These are phyloP conservation scores for Meloe dianella DNA, from an alignment of 2,888 invertebrate genomes.

Conservation along the genomic window DNA sequence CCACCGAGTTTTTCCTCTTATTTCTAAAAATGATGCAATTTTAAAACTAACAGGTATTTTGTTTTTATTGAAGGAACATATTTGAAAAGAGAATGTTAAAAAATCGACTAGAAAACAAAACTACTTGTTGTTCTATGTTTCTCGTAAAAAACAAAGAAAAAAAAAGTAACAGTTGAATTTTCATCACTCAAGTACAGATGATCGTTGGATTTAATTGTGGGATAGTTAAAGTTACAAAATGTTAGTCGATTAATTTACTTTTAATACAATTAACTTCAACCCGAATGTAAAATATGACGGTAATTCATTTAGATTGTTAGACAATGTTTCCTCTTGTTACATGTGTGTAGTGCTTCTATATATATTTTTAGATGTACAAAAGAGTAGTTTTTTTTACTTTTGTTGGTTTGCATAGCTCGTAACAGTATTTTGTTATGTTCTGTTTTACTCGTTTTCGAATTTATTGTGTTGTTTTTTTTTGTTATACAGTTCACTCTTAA, in stretches of 20 bases:
- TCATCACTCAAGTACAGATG: background rate
- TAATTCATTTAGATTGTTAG: slow-evolving; percentile 32
- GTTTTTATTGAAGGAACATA: background rate
- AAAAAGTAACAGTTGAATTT: background rate
- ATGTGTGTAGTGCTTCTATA: background rate
- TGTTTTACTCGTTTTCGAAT: background rate
- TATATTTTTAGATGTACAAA: background rate
- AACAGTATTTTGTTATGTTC: background rate
- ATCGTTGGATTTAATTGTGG: background rate
- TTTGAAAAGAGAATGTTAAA: background rate
- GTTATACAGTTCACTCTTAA: slow-evolving; percentile 31
- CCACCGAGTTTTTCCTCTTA: background rate
- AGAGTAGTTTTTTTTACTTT: background rate
- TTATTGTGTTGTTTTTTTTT: background rate
- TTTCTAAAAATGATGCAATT: background rate
- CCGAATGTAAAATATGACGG: slow-evolving; percentile 17
- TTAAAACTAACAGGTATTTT: background rate
- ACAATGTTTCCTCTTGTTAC: slow-evolving; percentile 12
- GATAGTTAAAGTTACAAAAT: background rate
- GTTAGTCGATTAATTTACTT: background rate
- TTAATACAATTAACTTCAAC: slow-evolving; percentile 8
- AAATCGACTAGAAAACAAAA: background rate
- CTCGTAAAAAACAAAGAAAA: background rate
- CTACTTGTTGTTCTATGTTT: background rate
- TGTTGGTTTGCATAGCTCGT: background rate